Evolutionary conservation across 2,113 vertebrate genomes (phyloP).

Genomic region (Trogon melanurus): DNA sequence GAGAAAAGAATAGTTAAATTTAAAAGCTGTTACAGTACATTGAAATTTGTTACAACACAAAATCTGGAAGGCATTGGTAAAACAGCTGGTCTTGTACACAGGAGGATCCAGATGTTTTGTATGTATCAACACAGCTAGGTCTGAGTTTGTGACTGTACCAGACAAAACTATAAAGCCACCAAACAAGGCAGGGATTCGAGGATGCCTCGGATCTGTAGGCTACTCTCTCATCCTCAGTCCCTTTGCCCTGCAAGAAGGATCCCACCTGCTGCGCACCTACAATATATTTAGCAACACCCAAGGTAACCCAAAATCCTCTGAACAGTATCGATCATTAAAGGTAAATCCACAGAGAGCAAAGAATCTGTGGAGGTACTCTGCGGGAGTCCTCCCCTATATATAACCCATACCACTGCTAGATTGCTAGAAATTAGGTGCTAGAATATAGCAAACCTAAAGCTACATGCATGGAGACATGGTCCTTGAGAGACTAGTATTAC

Average conservation of each 20-base stretch:
- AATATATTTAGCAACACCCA: not conserved
- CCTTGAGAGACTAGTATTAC: not conserved
- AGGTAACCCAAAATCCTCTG: not conserved
- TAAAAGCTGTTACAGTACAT: not conserved
- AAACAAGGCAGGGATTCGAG: not conserved
- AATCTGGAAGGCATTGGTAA: not conserved
- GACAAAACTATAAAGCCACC: not conserved
- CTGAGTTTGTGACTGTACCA: accelerated
- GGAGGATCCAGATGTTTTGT: not conserved
- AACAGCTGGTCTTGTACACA: not conserved
- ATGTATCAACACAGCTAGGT: not conserved
- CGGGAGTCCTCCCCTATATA: not conserved
- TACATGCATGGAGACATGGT: not conserved
- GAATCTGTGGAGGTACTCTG: not conserved
- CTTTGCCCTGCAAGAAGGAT: not conserved
- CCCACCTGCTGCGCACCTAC: not conserved
- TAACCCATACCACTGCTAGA: not conserved
- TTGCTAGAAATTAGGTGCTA: not conserved
- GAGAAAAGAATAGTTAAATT: not conserved
- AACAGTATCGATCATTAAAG: not conserved
- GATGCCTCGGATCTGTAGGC: not conserved
- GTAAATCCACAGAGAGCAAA: not conserved
- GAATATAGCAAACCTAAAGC: not conserved
- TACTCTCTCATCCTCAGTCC: not conserved
- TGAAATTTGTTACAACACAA: not conserved